These are phyloP conservation scores for Clanis bilineata DNA, from an alignment of 2,888 invertebrate genomes.

Conservation along the genomic window DNA sequence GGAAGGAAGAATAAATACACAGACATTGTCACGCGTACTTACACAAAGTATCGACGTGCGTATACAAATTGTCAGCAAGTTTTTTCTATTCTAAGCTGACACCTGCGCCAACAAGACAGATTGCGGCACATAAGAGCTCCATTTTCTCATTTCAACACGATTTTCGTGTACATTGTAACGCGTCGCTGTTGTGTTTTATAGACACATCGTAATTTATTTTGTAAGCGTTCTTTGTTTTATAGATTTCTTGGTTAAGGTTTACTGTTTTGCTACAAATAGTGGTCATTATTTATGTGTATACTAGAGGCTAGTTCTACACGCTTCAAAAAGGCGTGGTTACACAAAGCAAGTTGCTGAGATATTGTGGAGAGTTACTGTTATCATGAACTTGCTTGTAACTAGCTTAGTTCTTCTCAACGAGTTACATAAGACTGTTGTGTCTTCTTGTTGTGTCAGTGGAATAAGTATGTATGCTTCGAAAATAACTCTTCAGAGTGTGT, in stretches of 20 bases:
- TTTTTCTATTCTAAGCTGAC: constrained; percentile 24
- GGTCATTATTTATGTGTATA: neutral
- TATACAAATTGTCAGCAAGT: constrained; percentile 16
- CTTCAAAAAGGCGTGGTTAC: too few species aligned
- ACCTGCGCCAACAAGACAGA: constrained; percentile 36
- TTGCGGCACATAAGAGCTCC: constrained; percentile 33
- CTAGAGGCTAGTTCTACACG: too few species aligned
- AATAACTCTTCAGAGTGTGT: too few species aligned
- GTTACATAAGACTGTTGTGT: too few species aligned
- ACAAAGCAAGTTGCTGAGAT: too few species aligned
- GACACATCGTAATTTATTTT: constrained; percentile 6
- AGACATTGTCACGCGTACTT: neutral
- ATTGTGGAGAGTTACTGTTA: too few species aligned
- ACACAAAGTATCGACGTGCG: neutral
- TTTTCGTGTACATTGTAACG: constrained; percentile 28
- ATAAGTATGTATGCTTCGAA: too few species aligned
- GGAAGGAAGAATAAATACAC: too few species aligned
- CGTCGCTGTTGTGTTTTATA: constrained; percentile 24
- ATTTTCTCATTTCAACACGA: constrained; percentile 24
- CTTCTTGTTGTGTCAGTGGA: too few species aligned
- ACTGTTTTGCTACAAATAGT: neutral
- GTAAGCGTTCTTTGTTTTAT: neutral
- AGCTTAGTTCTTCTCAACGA: too few species aligned
- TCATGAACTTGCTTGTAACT: too few species aligned
- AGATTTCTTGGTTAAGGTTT: neutral